Evolutionary conservation across 2,888 invertebrate genomes (phyloP).

Genomic region (Agrochola circellaris): DNA sequence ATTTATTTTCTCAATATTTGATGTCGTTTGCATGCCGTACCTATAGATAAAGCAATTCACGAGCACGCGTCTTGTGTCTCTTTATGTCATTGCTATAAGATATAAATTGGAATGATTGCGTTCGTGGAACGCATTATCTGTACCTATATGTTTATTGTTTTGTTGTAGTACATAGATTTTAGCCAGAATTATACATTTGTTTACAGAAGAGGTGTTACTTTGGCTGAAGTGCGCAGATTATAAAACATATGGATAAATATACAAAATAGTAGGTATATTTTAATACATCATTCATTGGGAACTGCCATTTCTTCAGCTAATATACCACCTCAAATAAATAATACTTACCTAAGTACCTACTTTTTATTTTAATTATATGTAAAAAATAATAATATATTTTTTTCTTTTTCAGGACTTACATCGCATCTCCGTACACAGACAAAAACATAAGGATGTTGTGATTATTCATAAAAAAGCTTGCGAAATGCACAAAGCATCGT

Average conservation of each 20-base stretch:
- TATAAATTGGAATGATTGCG: background rate
- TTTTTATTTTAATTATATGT: background rate
- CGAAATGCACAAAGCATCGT: conserved; percentile 70
- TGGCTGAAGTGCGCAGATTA: conserved; percentile 56
- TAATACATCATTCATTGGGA: conserved; percentile 26
- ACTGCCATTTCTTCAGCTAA: conserved; percentile 57
- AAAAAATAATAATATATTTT: background rate
- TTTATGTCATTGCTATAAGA: background rate
- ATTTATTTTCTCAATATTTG: conserved; percentile 16
- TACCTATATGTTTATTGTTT: conserved; percentile 12
- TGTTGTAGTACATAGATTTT: conserved; percentile 38
- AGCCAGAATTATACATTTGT: conserved; percentile 42
- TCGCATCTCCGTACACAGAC: conserved; percentile 92
- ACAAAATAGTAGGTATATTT: conserved; percentile 42
- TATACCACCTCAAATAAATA: conserved; percentile 47
- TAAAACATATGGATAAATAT: conserved; percentile 38
- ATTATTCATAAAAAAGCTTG: conserved; percentile 76
- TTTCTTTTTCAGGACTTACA: conserved; percentile 91
- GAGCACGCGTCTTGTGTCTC: background rate
- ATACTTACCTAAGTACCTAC: too few relatives aligned
- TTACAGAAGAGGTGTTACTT: conserved; percentile 59
- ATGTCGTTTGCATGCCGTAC: conserved; percentile 59
- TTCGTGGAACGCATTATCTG: conserved; percentile 17
- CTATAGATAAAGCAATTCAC: conserved; percentile 9
- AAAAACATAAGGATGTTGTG: conserved; percentile 92